These are phyloP conservation scores for Hippoglossus hippoglossus DNA, from an alignment of 2,797 vertebrate genomes.

Conservation along the genomic window DNA sequence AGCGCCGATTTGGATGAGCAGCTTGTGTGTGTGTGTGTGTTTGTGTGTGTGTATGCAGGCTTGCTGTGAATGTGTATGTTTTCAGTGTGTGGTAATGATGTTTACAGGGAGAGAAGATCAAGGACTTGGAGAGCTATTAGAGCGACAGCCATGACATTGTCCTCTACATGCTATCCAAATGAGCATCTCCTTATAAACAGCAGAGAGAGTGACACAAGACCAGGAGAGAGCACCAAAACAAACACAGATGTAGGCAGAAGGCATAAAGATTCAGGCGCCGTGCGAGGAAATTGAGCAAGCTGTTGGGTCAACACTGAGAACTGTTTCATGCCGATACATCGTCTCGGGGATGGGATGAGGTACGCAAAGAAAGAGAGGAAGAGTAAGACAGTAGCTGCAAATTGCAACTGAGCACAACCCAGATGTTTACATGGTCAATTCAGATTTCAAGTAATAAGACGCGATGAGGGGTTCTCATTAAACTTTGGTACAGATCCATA, in stretches of 20 bases:
- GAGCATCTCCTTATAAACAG: slow-evolving; percentile 62
- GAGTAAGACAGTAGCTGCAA: neutral
- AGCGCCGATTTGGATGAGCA: slow-evolving; percentile 71
- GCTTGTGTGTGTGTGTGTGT: slow-evolving; percentile 60
- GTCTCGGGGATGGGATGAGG: slow-evolving; percentile 10
- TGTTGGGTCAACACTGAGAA: slow-evolving; percentile 28
- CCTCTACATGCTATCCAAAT: slow-evolving; percentile 68
- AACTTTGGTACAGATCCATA: neutral
- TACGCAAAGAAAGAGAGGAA: neutral
- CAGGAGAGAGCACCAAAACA: slow-evolving; percentile 28
- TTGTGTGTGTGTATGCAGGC: slow-evolving; percentile 25
- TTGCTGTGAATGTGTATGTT: slow-evolving; percentile 58
- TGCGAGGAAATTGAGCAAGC: slow-evolving; percentile 34
- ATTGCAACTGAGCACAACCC: slow-evolving; percentile 19
- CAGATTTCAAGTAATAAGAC: slow-evolving; percentile 10
- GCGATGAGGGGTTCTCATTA: neutral
- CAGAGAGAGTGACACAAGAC: slow-evolving; percentile 24
- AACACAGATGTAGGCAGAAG: slow-evolving; percentile 37
- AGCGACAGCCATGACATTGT: slow-evolving; percentile 67
- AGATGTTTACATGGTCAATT: slow-evolving; percentile 17
- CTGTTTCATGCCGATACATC: slow-evolving; percentile 32
- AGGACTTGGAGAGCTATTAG: slow-evolving; percentile 73
- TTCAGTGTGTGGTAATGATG: slow-evolving; percentile 71
- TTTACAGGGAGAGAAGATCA: slow-evolving; percentile 75
- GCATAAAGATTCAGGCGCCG: slow-evolving; percentile 1